A percentile compares a stretch with the other conserved stretches of the same genome.
Conservation (phyloP, 2,797 vertebrate species). For the Anableps anableps region DNA sequence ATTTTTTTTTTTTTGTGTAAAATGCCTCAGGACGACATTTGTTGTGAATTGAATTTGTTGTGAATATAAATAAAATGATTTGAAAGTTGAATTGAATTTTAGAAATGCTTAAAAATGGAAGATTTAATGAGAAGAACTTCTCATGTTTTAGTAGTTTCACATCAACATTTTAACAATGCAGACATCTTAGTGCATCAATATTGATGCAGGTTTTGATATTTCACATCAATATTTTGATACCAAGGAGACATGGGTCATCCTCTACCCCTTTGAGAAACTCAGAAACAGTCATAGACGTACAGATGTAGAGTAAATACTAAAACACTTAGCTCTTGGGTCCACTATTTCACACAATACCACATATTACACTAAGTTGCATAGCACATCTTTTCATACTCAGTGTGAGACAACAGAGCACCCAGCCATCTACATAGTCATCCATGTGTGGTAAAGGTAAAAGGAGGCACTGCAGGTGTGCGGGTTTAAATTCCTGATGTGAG, state of each 20-base stretch:
- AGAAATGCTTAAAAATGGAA: not conserved
- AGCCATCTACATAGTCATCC: conserved; percentile 23
- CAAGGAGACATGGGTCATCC: not conserved
- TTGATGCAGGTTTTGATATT: not conserved
- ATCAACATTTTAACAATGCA: not conserved
- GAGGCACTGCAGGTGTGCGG: conserved; percentile 43
- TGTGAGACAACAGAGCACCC: conserved; percentile 9
- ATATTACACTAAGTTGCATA: conserved; percentile 4
- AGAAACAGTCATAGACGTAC: not conserved
- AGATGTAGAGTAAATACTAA: not conserved
- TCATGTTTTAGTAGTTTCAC: not conserved
- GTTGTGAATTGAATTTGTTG: no score
- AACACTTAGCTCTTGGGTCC: not conserved
- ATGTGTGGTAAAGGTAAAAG: conserved; percentile 34
- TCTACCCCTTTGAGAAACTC: not conserved
- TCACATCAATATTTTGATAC: not conserved
- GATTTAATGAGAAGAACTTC: not conserved
- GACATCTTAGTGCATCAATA: not conserved
- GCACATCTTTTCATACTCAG: not conserved
- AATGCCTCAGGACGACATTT: no score
- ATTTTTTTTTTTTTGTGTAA: no score
- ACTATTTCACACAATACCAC: not conserved
- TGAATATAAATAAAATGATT: no score
- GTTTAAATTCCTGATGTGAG: conserved; percentile 63
- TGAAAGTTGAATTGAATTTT: no score